These are phyloP conservation scores for Nannobrachium achirus DNA, from an alignment of 2,113 vertebrate genomes.

Conservation along the genomic window DNA sequence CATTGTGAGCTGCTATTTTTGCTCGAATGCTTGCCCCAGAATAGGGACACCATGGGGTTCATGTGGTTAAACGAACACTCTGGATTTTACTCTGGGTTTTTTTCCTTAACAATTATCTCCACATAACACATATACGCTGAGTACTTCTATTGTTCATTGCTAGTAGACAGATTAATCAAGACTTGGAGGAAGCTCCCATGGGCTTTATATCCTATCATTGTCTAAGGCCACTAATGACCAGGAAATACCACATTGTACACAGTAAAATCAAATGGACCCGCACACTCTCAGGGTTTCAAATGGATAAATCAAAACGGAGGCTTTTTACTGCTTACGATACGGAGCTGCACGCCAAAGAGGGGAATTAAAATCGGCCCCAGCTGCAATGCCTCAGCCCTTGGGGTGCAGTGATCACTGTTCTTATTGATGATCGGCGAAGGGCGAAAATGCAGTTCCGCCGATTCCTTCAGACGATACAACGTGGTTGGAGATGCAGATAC, in stretches of 20 bases:
- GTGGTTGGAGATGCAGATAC: too few relatives aligned
- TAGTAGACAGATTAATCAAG: constrained; percentile 1
- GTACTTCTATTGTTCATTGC: constrained; percentile 3
- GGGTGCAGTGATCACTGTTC: neutral
- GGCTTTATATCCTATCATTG: constrained; percentile 13
- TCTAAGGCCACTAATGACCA: constrained; percentile 8
- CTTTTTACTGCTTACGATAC: neutral
- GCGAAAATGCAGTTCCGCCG: neutral
- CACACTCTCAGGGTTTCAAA: too few relatives aligned
- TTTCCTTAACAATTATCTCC: neutral
- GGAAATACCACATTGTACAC: neutral
- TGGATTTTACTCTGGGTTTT: too few relatives aligned
- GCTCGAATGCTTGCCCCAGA: too few relatives aligned
- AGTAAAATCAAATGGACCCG: too few relatives aligned
- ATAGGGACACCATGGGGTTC: too few relatives aligned
- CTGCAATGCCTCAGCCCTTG: constrained; percentile 8
- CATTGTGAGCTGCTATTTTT: too few relatives aligned
- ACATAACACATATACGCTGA: neutral
- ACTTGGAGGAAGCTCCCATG: neutral
- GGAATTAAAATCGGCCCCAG: neutral
- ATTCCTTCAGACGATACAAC: too few relatives aligned
- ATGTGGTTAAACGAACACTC: too few relatives aligned
- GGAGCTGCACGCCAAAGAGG: neutral
- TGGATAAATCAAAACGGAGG: too few relatives aligned
- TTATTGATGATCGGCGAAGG: constrained; percentile 12